These are phyloP conservation scores for Chymomyza caudatula DNA, from an alignment of 2,888 invertebrate genomes.

Conservation along the genomic window DNA sequence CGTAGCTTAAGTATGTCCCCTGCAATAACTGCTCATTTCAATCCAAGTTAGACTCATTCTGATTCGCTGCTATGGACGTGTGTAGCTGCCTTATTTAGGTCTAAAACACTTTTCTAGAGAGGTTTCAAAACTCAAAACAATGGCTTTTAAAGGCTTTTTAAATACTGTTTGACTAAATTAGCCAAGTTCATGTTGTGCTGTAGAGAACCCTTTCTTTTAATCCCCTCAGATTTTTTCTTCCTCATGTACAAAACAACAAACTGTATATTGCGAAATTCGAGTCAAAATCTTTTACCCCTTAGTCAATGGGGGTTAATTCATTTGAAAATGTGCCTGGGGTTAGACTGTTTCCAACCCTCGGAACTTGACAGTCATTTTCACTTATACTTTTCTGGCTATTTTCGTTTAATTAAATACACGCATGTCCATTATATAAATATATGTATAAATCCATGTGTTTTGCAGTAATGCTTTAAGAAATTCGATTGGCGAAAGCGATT, in stretches of 20 bases:
- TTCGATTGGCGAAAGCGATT: neutral
- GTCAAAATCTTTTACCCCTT: neutral
- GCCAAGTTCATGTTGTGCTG: no score
- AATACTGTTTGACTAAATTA: no score
- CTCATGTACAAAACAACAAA: neutral
- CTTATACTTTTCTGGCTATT: neutral
- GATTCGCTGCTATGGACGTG: no score
- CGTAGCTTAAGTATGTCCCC: no score
- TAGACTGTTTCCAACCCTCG: neutral
- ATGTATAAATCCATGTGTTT: neutral
- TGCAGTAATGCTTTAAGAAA: neutral
- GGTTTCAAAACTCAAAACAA: no score
- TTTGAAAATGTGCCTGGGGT: conserved; percentile 6
- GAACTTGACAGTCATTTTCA: neutral
- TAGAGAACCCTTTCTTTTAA: neutral
- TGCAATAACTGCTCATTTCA: no score
- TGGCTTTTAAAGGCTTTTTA: no score
- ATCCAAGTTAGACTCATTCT: no score
- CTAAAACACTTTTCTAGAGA: no score
- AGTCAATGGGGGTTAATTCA: conserved; percentile 15
- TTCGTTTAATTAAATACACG: conserved; percentile 10
- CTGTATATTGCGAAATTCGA: neutral
- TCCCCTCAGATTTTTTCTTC: neutral
- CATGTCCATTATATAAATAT: neutral
- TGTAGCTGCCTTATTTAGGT: no score